Conservation (phyloP, 2,888 invertebrate species). For the Cantharis rustica region DNA sequence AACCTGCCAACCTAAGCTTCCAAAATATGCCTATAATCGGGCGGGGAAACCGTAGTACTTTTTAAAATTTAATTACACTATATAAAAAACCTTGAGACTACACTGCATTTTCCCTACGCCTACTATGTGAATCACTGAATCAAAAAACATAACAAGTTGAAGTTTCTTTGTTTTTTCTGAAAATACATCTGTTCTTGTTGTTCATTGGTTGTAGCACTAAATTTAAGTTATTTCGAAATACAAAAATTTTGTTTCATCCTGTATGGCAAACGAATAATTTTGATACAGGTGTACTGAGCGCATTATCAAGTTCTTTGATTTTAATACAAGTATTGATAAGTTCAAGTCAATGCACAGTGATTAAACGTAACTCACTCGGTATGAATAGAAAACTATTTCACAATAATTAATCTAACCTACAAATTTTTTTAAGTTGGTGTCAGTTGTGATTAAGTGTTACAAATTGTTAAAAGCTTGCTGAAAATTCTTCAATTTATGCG, state of each 20-base stretch:
- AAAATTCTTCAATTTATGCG: not conserved
- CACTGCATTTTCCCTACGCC: no score
- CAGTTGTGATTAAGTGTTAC: not conserved
- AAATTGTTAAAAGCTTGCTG: not conserved
- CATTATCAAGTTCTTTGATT: not conserved
- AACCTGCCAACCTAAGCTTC: no score
- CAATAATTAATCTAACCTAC: not conserved
- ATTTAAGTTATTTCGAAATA: no score
- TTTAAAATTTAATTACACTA: no score
- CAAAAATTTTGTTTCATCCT: not conserved
- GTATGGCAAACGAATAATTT: not conserved
- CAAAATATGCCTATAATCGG: no score
- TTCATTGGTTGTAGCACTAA: no score
- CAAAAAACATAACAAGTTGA: no score
- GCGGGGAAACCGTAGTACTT: no score
- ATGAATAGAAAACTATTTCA: not conserved
- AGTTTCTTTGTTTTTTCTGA: no score
- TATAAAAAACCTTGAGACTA: no score
- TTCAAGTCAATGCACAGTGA: not conserved
- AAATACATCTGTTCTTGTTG: no score
- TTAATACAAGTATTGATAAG: not conserved
- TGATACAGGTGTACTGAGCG: not conserved
- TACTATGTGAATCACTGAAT: no score
- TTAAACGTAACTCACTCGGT: not conserved
- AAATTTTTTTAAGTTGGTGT: not conserved